Conservation (phyloP, 2,888 invertebrate species). For the Tupiocoris notatus region DNA sequence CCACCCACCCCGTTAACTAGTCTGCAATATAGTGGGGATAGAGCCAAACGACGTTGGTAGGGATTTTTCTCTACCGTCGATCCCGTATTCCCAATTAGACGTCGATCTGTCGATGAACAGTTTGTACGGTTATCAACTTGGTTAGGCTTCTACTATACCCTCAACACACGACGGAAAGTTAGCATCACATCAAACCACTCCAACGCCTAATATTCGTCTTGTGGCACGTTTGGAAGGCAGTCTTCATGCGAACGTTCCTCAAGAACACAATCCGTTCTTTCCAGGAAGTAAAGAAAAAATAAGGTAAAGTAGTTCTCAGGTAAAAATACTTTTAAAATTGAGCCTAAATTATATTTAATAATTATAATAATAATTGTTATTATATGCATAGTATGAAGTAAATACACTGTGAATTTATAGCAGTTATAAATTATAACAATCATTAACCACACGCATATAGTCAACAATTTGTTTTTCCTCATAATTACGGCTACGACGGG, state of each 20-base stretch:
- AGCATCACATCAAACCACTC: neutral
- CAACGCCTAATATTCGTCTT: neutral
- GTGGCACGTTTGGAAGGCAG: neutral
- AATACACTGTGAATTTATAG: too few species aligned
- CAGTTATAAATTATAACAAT: too few species aligned
- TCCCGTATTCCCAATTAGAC: neutral
- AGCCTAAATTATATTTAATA: too few species aligned
- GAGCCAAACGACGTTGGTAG: neutral
- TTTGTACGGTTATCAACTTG: neutral
- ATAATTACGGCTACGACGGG: too few species aligned
- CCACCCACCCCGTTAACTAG: neutral
- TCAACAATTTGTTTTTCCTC: too few species aligned
- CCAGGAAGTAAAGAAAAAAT: slow-evolving; percentile 28
- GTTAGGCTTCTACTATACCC: neutral
- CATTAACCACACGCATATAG: too few species aligned
- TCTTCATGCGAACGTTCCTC: slow-evolving; percentile 23
- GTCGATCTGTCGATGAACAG: neutral
- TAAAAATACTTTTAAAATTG: neutral
- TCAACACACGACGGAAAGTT: neutral
- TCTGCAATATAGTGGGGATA: neutral
- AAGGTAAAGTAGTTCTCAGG: neutral
- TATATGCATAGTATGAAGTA: too few species aligned
- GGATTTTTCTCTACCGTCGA: neutral
- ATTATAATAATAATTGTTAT: too few species aligned
- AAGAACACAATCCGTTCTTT: slow-evolving; percentile 28